Percentiles rank a stretch among this genome's conserved stretches.
phyloP scores from a whole-genome alignment of 2,888 invertebrate genomes.

The Dryobota labecula region DNA sequence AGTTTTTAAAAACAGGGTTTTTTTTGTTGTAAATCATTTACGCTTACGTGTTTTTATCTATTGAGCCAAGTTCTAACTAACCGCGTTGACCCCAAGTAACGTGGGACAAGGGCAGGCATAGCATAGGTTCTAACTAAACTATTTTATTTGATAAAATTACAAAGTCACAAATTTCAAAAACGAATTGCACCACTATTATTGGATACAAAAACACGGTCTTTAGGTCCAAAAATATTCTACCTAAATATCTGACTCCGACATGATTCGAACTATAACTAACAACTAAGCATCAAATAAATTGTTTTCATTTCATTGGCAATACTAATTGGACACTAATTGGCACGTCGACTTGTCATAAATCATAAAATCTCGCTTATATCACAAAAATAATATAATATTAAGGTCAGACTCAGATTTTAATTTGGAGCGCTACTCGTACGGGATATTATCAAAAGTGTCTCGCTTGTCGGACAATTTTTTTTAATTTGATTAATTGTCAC shows the following conservation, averaged over 20 bases:
- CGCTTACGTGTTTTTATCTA: background rate
- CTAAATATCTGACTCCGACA: no score
- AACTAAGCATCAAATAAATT: background rate
- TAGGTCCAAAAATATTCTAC: background rate
- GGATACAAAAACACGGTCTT: background rate
- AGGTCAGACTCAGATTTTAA: background rate
- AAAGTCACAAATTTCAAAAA: no score
- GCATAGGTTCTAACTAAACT: no score
- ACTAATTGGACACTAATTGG: conserved; percentile 22
- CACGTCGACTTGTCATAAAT: background rate
- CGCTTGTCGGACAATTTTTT: background rate
- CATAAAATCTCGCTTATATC: background rate
- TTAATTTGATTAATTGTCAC: no score
- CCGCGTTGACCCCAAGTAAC: no score
- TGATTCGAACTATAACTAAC: background rate
- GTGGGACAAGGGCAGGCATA: no score
- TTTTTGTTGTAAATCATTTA: background rate
- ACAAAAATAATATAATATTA: conserved; percentile 12
- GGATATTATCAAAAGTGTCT: background rate
- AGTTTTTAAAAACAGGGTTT: background rate
- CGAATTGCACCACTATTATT: no score
- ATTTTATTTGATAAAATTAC: no score
- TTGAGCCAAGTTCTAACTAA: background rate
- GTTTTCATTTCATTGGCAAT: conserved; percentile 17
- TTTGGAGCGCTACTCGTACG: no score